Evolutionary conservation across 2,888 invertebrate genomes (phyloP).

Genomic region (Hemithea aestivaria): DNA sequence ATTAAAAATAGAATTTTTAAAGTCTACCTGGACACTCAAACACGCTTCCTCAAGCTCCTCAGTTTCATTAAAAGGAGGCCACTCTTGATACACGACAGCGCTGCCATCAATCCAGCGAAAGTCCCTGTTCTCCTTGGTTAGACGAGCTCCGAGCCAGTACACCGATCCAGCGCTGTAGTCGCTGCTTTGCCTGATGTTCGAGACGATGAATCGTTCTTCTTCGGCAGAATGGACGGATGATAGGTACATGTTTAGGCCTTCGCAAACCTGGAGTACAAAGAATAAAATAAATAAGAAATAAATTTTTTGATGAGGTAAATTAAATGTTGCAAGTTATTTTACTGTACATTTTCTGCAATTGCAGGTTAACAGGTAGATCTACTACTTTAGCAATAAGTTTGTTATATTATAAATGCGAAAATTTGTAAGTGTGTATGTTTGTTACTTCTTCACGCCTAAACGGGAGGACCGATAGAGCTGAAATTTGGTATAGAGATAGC

Average conservation of each 20-base stretch:
- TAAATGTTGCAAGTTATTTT: too few relatives aligned
- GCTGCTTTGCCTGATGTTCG: conserved; percentile 82
- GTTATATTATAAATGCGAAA: too few relatives aligned
- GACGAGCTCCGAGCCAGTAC: conserved; percentile 85
- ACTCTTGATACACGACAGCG: conserved; percentile 80
- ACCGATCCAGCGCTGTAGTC: conserved; percentile 86
- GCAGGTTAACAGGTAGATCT: too few relatives aligned
- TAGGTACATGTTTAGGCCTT: conserved; percentile 84
- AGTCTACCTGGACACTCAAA: conserved; percentile 60
- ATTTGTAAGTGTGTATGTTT: too few relatives aligned
- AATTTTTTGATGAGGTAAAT: too few relatives aligned
- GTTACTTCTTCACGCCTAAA: too few relatives aligned
- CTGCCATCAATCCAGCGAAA: conserved; percentile 83
- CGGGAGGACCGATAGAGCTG: too few relatives aligned
- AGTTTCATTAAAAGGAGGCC: conserved; percentile 79
- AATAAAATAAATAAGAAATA: not conserved
- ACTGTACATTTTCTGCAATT: too few relatives aligned
- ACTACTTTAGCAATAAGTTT: too few relatives aligned
- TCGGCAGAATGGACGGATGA: conserved; percentile 83
- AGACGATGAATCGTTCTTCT: conserved; percentile 84
- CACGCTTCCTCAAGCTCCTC: conserved; percentile 55
- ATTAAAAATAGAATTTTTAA: too few relatives aligned
- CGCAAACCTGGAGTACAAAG: conserved; percentile 76
- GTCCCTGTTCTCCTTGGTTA: conserved; percentile 37
- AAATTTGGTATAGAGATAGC: too few relatives aligned